A percentile compares a stretch with the other conserved stretches of the same genome.
Evolutionary conservation across 2,113 vertebrate genomes (phyloP).

Genomic region (Psettodes erumei): DNA sequence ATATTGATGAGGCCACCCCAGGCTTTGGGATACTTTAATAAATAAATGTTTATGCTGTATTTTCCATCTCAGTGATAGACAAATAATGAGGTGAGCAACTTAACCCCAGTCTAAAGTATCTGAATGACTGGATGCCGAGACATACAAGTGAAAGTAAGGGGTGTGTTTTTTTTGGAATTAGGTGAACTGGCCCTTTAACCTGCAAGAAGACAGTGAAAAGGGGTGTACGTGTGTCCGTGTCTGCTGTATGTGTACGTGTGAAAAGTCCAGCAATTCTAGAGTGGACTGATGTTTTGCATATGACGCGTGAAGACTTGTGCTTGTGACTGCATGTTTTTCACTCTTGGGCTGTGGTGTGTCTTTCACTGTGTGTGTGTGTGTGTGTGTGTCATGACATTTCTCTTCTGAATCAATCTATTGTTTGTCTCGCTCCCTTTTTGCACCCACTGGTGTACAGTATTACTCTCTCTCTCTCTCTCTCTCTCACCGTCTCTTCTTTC

Average conservation of each 20-base stretch:
- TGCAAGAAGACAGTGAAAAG: not conserved
- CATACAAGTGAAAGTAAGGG: not conserved
- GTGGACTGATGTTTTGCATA: not conserved
- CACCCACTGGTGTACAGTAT: constrained; percentile 15
- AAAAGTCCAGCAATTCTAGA: not conserved
- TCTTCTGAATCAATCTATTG: constrained; percentile 71
- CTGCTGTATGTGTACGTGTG: not conserved
- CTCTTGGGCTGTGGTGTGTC: constrained; percentile 42
- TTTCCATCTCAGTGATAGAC: not conserved
- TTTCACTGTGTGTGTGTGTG: constrained; percentile 41
- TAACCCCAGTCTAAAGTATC: not conserved
- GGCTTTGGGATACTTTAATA: no score
- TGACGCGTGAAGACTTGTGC: constrained; percentile 6
- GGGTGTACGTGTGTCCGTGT: not conserved
- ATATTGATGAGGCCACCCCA: not conserved
- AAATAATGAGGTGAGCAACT: not conserved
- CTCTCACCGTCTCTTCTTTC: constrained; percentile 30
- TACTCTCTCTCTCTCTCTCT: no score
- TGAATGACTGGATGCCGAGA: not conserved
- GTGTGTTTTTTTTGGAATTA: not conserved
- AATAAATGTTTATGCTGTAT: no score
- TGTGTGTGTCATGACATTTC: constrained; percentile 48
- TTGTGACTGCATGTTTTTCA: constrained; percentile 58
- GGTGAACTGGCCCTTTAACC: constrained; percentile 7
- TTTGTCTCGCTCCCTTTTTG: constrained; percentile 45